Evolutionary conservation across 2,113 vertebrate species (phyloP), one percentile per base, ranked within the genome.

Genomic region (Enhydra lutris): DNA sequence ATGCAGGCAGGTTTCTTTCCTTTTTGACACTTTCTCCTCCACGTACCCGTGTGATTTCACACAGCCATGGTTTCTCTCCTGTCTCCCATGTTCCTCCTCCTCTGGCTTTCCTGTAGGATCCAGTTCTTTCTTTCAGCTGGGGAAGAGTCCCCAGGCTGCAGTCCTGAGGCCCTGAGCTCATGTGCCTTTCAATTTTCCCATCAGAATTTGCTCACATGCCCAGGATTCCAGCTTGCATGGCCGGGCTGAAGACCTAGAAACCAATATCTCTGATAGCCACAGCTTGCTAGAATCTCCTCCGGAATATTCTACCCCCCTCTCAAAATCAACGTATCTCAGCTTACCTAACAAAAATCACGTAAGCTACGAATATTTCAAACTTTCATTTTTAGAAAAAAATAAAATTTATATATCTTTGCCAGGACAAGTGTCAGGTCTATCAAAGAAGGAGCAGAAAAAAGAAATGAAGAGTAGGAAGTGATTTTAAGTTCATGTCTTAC

Each of bases 401-500:
- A 5, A 12, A 12, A 26, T 29, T 55, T 69, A 42, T 42, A 42
- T 29, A 45, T 55, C 65, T 24, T 24, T 91, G 31, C 50, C 65
- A 24, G 15, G 36, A 88, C 8, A 47, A 47, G 20, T 17, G 65
- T 91, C 57, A 23, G 31, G 50, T 61, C 17, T 29, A 69, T 61
- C 52, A 63, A 20, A 95, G 52, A 67, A 87, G 1, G 7, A 45
- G 15, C 50, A 93, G 24, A 87, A 42, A 39, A 82, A 45, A 76
- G 13, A 90, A 69, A 95, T 24, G 80, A 95, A 94, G 59, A 78
- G 34, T 23, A 7, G 14, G 29, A 89, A 59, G 29, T 34, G 26
- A 95, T 59, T 87, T 91, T 42, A 69, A 95, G 47, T 87, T 42
- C 36, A 87, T 47, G n/a, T 78, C 23, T 59, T 55, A 59, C 9